A percentile compares a stretch with the other conserved stretches of the same genome.
These are phyloP conservation scores for Etheostoma cragini DNA, from an alignment of 2,113 vertebrate species.

Conservation along the genomic window DNA sequence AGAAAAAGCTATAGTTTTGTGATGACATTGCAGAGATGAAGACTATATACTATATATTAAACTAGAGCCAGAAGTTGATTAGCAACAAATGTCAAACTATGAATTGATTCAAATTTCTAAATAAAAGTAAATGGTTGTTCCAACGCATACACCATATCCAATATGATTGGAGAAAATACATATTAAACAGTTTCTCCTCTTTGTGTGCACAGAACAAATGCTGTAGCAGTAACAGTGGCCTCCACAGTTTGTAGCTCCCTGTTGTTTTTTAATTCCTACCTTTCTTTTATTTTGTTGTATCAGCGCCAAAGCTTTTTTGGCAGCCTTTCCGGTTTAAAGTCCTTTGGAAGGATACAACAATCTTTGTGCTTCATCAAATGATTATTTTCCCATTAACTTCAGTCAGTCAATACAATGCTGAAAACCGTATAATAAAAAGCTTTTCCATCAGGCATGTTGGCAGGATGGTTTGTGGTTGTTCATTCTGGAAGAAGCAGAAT, in stretches of 20 bases:
- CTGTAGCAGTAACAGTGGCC: background rate
- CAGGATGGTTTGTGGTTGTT: conserved; percentile 64
- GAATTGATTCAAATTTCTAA: background rate
- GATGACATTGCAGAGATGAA: background rate
- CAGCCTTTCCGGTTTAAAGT: conserved; percentile 32
- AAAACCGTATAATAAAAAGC: conserved; percentile 56
- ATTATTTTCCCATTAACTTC: conserved; percentile 68
- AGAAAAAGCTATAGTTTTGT: background rate
- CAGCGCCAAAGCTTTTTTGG: conserved; percentile 38
- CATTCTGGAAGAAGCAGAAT: conserved; percentile 60
- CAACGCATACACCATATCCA: background rate
- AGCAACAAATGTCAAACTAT: background rate
- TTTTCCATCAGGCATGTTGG: conserved; percentile 57
- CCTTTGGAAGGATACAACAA: conserved; percentile 41
- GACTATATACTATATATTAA: background rate
- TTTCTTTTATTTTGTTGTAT: conserved; percentile 34
- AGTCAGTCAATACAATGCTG: conserved; percentile 42
- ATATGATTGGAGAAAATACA: background rate
- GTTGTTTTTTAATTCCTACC: conserved; percentile 32
- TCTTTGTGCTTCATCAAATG: conserved; percentile 62
- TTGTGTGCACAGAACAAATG: background rate
- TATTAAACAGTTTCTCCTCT: background rate
- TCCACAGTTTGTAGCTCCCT: conserved; percentile 18
- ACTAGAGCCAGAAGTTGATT: background rate
- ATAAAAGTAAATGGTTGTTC: background rate